Percentiles rank a stretch among this genome's conserved stretches.
Conservation (phyloP, 53 echinoderm and acorn worm genomes). For the Temnopleurus reevesii region DNA sequence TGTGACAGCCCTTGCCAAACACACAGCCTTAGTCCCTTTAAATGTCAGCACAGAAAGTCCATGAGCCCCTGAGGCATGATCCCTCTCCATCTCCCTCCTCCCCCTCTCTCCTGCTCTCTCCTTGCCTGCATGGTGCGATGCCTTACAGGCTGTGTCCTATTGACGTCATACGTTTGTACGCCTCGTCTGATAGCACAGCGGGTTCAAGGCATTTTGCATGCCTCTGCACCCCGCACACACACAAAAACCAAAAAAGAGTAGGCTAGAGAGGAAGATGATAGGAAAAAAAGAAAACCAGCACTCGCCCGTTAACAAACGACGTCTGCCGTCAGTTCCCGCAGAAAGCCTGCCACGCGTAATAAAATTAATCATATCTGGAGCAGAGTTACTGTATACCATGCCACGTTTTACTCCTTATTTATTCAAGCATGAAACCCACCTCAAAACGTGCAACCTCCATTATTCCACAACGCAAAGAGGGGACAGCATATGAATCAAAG, state of each 20-base stretch:
- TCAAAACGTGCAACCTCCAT: conserved; percentile 15
- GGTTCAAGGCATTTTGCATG: conserved; percentile 58
- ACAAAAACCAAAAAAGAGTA: conserved; percentile 18
- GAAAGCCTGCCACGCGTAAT: conserved; percentile 55
- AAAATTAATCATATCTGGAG: conserved; percentile 59
- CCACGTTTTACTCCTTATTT: conserved; percentile 35
- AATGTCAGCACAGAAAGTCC: conserved; percentile 54
- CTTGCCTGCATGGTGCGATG: conserved; percentile 14
- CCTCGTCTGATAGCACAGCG: conserved; percentile 40
- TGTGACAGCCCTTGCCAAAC: conserved; percentile 18
- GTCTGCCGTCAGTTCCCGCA: conserved; percentile 53
- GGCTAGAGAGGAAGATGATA: conserved; percentile 2
- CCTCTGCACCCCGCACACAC: conserved; percentile 43
- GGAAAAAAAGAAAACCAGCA: conserved; percentile 32
- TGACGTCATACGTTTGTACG: conserved; percentile 51
- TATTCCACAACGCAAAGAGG: background rate
- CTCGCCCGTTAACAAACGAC: conserved; percentile 44
- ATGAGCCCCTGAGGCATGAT: conserved; percentile 28
- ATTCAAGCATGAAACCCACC: conserved; percentile 42
- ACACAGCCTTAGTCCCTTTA: conserved; percentile 48
- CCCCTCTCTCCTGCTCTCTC: background rate
- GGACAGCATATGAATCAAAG: background rate
- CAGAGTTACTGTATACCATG: conserved; percentile 40
- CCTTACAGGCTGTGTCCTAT: conserved; percentile 38
- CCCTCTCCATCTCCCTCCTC: conserved; percentile 20